Evolutionary conservation across 2,113 vertebrate genomes (phyloP), one percentile per base, ranked within the genome.

Genomic region (Dasyurus viverrinus): DNA sequence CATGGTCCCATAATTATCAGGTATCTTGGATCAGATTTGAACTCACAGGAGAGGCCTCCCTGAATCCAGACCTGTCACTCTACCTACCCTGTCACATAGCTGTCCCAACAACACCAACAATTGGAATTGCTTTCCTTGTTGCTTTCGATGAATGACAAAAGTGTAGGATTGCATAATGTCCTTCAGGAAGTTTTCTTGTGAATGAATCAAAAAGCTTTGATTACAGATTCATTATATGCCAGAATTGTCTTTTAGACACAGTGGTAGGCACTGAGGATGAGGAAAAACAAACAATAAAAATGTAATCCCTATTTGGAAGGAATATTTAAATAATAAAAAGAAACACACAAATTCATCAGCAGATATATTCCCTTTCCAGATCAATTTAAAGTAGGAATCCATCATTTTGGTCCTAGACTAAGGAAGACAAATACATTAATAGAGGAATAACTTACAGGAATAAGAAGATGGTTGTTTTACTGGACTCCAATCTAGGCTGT

Each of bases 281-380:
- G 50, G 50, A 52, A 52, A 52, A 52, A 60, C 10, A 60, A 36
- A 60, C 2, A 60, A 60, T 3, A 12, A 36, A 14, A 36, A 52
- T 10, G 0, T 3, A 60, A 0, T 68, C 3, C 3, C 2, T 36
- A 68, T 30, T 16, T 27, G 16, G 11, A 36, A 36, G 12, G 12
- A 14, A 12, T 47, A 47, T 47, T 47, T 47, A 47, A 47, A 68
- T 36, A 68, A 30, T 10, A 68, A 36, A 3, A 68, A 11, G 68
- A 76, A 76, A 76, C 36, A 76, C 36, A 36, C 57, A 60, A 68
- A 68, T 68, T 68, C 60, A 68, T 36, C 14, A 76, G 6, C 6
- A 19, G 14, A 7, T 19, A 76, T 76, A n/a, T 76, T n/a, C 16
- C 16, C 36, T 76, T 22, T 14, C 36, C 1, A 76, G 19, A n/a